phyloP scores from a whole-genome alignment of 2,888 invertebrate species.

The Galerucella nymphaeae region DNA sequence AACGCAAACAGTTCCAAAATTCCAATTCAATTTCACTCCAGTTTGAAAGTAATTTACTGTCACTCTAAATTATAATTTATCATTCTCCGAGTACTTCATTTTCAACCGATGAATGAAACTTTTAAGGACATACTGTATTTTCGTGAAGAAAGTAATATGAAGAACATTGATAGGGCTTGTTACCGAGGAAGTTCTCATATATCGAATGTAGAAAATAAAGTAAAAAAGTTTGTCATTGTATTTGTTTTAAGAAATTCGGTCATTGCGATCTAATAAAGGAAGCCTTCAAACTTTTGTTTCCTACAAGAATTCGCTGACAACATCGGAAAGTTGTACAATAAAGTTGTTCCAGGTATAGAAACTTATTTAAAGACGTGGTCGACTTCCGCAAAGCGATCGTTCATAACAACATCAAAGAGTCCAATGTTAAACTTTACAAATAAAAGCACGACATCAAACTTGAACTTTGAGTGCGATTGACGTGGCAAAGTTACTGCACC shows the following conservation, averaged over 20 bases:
- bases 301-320: not conserved
- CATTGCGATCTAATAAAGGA: not conserved
- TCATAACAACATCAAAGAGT: conserved; percentile 38
- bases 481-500: not conserved
- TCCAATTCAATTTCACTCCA: too few relatives aligned
- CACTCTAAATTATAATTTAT: too few relatives aligned
- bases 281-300: not conserved
- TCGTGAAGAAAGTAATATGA: too few relatives aligned
- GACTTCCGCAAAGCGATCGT: conserved; percentile 28
- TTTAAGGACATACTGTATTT: too few relatives aligned
- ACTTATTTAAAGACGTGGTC: conserved; percentile 35
- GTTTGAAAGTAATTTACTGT: too few relatives aligned
- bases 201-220: not conserved
- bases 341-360: conserved; percentile 32
- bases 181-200: too few relatives aligned
- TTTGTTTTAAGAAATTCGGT: not conserved
- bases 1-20: too few relatives aligned
- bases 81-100: too few relatives aligned
- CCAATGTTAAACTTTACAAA: conserved; percentile 36
- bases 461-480: conserved; percentile 11
- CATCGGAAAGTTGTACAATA: conserved; percentile 20
- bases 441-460: conserved; percentile 28
- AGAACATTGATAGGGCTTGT: too few relatives aligned
- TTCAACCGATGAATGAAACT: too few relatives aligned
- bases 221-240: not conserved